Percentiles rank a stretch among this genome's conserved stretches.
Evolutionary conservation across 2,797 vertebrate species (phyloP).

Genomic region (Cuniculus paca): DNA sequence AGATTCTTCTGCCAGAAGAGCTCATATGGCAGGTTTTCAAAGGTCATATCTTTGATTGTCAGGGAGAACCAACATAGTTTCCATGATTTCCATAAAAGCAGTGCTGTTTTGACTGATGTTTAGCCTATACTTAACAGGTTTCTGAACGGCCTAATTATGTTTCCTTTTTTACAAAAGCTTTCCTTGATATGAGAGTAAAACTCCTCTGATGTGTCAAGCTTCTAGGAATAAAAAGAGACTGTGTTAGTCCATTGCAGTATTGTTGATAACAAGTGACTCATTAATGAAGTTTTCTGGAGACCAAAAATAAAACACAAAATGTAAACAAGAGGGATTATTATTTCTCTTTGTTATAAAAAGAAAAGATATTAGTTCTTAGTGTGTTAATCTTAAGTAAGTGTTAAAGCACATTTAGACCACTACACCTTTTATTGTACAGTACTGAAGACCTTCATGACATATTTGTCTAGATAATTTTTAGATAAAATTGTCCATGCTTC

Average conservation of each 20-base stretch:
- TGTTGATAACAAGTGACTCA: slow-evolving; percentile 71
- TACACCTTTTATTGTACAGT: background rate
- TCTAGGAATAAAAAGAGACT: slow-evolving; percentile 48
- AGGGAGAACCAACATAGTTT: slow-evolving; percentile 70
- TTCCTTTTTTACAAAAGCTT: slow-evolving; percentile 4
- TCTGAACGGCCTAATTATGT: slow-evolving; percentile 70
- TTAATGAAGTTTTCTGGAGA: slow-evolving; percentile 62
- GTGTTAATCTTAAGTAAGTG: background rate
- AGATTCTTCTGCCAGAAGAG: slow-evolving; percentile 86
- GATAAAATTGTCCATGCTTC: background rate
- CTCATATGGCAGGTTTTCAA: slow-evolving; percentile 83
- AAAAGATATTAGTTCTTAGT: slow-evolving; percentile 17
- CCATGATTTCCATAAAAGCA: slow-evolving; percentile 78
- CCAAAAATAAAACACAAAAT: slow-evolving; percentile 25
- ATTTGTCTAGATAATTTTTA: background rate
- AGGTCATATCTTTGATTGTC: slow-evolving; percentile 82
- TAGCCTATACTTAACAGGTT: slow-evolving; percentile 62
- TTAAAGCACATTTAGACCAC: background rate
- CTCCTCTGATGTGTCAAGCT: slow-evolving; percentile 48
- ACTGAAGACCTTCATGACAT: slow-evolving; percentile 28
- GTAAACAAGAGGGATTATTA: slow-evolving; percentile 22
- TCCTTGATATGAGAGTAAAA: slow-evolving; percentile 38
- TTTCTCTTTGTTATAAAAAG: slow-evolving; percentile 65
- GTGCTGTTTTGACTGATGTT: slow-evolving; percentile 72
- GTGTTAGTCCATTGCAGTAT: background rate